Conservation (phyloP, 2,113 vertebrate species). For the Neogobius melanostomus region DNA sequence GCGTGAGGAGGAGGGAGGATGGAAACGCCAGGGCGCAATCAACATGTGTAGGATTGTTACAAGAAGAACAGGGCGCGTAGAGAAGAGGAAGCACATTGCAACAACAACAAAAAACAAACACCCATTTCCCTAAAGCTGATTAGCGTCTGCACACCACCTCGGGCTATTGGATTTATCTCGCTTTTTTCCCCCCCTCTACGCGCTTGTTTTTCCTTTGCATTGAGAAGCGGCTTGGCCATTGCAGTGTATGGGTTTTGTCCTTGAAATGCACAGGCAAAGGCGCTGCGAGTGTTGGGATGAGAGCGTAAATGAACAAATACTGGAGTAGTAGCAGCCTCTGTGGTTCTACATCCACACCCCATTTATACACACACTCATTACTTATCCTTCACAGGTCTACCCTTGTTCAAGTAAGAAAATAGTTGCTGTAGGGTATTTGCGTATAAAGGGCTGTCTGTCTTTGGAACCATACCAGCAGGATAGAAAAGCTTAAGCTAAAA, state of each 20-base stretch:
- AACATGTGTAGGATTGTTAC: slow-evolving; percentile 54
- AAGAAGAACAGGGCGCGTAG: slow-evolving; percentile 24
- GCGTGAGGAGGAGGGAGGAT: not conserved
- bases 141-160: slow-evolving; percentile 30
- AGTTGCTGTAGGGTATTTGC: not conserved
- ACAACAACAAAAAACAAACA: not conserved
- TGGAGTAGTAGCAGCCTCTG: slow-evolving; percentile 39
- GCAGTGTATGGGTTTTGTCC: slow-evolving; percentile 53
- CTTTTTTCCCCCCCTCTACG: not conserved
- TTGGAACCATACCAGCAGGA: not conserved
- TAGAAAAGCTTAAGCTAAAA: not conserved
- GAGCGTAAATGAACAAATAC: slow-evolving; percentile 49
- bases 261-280: slow-evolving; percentile 59
- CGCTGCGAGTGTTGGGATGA: slow-evolving; percentile 36
- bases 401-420: slow-evolving; percentile 1
- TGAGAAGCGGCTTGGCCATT: slow-evolving; percentile 25
- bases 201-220: not conserved
- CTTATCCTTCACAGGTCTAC: slow-evolving; percentile 28
- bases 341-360: slow-evolving; percentile 35
- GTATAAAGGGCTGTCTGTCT: not conserved
- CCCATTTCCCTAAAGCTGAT: slow-evolving; percentile 26
- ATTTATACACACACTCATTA: slow-evolving; percentile 5
- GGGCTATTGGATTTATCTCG: slow-evolving; percentile 3
- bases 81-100: slow-evolving; percentile 29
- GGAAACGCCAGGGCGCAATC: slow-evolving; percentile 23